phyloP scores from a whole-genome alignment of 2,888 invertebrate species.

The Drosophila subquinaria region DNA sequence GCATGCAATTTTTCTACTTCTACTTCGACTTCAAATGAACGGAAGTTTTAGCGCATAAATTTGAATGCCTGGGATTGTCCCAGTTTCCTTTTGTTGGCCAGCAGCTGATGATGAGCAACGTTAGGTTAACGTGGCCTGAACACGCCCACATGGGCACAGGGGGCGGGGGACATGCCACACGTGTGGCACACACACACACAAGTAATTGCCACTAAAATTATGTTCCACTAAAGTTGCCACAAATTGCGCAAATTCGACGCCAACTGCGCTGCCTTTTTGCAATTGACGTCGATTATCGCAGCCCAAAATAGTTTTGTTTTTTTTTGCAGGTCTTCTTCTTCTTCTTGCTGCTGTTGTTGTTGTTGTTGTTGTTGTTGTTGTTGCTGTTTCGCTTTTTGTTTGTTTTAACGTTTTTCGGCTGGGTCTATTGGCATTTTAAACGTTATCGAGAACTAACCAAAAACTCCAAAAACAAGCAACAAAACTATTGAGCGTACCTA shows the following conservation, averaged over 20 bases:
- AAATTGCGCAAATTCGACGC: slow-evolving; percentile 72
- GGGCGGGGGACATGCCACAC: neutral
- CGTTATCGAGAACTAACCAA: slow-evolving; percentile 78
- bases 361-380: slow-evolving; percentile 1
- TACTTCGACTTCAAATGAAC: slow-evolving; percentile 71
- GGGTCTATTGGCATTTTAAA: slow-evolving; percentile 76
- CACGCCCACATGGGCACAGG: slow-evolving; percentile 40
- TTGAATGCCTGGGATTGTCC: slow-evolving; percentile 60
- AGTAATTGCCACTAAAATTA: slow-evolving; percentile 72
- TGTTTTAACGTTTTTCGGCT: slow-evolving; percentile 62
- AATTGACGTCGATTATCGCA: slow-evolving; percentile 80
- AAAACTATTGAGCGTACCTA: slow-evolving; percentile 55
- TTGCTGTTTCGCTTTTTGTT: slow-evolving; percentile 46
- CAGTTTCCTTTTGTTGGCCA: slow-evolving; percentile 15
- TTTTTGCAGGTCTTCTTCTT: slow-evolving; percentile 18
- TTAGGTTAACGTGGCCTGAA: neutral
- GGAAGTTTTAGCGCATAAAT: slow-evolving; percentile 81
- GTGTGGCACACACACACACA: slow-evolving; percentile 37
- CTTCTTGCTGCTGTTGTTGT: neutral
- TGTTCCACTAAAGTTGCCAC: slow-evolving; percentile 75
- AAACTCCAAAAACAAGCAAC: slow-evolving; percentile 63
- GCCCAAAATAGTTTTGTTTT: slow-evolving; percentile 68
- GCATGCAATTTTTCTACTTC: slow-evolving; percentile 66
- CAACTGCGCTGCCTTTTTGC: slow-evolving; percentile 50
- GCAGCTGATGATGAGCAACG: slow-evolving; percentile 41